Evolutionary conservation across 2,113 vertebrate genomes (phyloP).

Genomic region (Reinhardtius hippoglossoides): DNA sequence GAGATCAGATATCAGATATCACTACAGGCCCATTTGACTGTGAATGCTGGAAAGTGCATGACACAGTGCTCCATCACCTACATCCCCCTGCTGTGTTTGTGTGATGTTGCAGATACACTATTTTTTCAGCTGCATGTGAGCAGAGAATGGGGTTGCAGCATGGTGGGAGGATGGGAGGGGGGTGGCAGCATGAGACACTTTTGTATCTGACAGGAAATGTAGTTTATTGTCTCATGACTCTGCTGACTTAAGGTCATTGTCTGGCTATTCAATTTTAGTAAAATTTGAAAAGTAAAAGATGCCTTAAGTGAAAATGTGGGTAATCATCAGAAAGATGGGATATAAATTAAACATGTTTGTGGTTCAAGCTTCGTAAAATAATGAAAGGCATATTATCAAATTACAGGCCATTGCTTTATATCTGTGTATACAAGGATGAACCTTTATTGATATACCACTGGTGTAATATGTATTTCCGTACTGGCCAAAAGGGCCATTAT

Average conservation of each 20-base stretch:
- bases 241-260: conserved; percentile 31
- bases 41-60: conserved; percentile 54
- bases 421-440: conserved; percentile 10
- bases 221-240: conserved; percentile 41
- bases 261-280: not conserved
- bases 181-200: conserved; percentile 51
- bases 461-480: conserved; percentile 18
- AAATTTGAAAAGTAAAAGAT: not conserved
- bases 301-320: not conserved
- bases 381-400: not conserved
- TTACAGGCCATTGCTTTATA: not conserved
- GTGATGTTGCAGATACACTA: conserved; percentile 61
- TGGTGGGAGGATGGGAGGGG: conserved; percentile 55
- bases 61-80: conserved; percentile 63
- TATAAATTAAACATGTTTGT: not conserved
- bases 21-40: conserved; percentile 20
- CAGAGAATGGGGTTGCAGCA: conserved; percentile 40
- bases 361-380: too few relatives aligned
- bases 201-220: conserved; percentile 56
- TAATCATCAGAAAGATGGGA: not conserved
- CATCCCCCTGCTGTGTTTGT: conserved; percentile 58
- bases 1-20: not conserved
- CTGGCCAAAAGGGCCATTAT: conserved; percentile 12
- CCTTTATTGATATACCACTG: conserved; percentile 38
- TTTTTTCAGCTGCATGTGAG: conserved; percentile 77